Conservation (phyloP, 2,113 vertebrate species). For the Thunnus maccoyii region DNA sequence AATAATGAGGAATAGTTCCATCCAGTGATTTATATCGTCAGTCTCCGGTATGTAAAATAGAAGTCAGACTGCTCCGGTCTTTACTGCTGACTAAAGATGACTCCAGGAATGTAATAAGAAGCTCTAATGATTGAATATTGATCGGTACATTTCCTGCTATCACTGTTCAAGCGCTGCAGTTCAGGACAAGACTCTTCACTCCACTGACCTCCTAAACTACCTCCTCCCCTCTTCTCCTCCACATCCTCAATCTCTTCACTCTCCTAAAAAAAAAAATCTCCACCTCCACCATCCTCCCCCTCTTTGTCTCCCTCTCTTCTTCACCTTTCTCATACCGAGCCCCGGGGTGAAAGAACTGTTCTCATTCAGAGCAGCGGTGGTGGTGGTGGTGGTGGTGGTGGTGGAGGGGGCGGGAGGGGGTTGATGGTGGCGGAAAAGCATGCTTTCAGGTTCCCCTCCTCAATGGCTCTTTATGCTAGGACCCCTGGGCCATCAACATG, state of each 20-base stretch:
- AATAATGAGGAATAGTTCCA: too few species aligned
- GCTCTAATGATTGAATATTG: background rate
- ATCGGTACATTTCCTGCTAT: background rate
- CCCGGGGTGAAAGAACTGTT: constrained; percentile 65
- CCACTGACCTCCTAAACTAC: constrained; percentile 11
- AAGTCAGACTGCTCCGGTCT: too few species aligned
- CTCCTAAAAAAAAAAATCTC: constrained; percentile 25
- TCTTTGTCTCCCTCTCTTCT: constrained; percentile 46
- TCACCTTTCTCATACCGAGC: constrained; percentile 30
- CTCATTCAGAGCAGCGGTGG: constrained; percentile 63
- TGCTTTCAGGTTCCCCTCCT: constrained; percentile 70
- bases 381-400: constrained; percentile 12
- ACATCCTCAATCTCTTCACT: constrained; percentile 30
- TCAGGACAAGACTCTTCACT: background rate
- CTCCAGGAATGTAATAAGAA: background rate
- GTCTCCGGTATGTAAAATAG: too few species aligned
- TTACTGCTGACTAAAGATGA: background rate
- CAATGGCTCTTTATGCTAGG: constrained; percentile 77
- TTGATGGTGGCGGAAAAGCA: background rate
- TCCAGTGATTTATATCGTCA: too few species aligned
- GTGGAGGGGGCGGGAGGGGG: background rate
- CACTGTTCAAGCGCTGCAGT: background rate
- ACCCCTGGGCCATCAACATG: constrained; percentile 83
- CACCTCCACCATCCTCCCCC: constrained; percentile 22
- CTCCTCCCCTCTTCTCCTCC: constrained; percentile 26